These are phyloP conservation scores for Ecliptopera silaceata DNA, from an alignment of 2,888 invertebrate genomes.

Conservation along the genomic window DNA sequence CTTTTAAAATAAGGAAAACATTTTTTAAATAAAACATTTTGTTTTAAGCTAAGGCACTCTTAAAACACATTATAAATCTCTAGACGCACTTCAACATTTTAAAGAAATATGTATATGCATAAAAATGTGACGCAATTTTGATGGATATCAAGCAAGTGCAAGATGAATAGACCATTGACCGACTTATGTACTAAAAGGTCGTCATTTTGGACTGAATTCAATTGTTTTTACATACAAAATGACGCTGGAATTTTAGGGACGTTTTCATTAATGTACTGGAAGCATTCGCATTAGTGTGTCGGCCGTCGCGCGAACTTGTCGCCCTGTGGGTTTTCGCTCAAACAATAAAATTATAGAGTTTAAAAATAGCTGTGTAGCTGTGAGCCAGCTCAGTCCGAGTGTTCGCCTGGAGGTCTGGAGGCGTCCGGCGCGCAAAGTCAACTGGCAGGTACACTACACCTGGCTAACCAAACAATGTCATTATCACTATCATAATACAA, in stretches of 20 bases:
- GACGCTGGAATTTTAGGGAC: slow-evolving; percentile 47
- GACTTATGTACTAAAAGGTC: slow-evolving; percentile 37
- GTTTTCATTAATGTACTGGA: slow-evolving; percentile 45
- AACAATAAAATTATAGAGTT: slow-evolving; percentile 82
- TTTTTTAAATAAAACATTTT: background rate
- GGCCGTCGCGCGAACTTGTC: slow-evolving; percentile 75
- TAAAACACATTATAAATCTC: background rate
- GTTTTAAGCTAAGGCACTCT: background rate
- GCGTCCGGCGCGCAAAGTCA: slow-evolving; percentile 72
- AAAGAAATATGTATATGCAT: background rate
- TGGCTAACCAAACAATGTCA: slow-evolving; percentile 77
- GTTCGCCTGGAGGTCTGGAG: slow-evolving; percentile 68
- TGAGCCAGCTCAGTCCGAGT: slow-evolving; percentile 55
- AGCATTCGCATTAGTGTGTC: slow-evolving; percentile 69
- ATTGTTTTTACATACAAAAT: slow-evolving; percentile 42
- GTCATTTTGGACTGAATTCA: slow-evolving; percentile 46
- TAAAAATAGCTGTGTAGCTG: slow-evolving; percentile 71
- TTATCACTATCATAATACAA: slow-evolving; percentile 75
- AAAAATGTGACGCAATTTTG: slow-evolving; percentile 5
- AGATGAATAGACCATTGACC: slow-evolving; percentile 30
- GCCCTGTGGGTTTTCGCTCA: slow-evolving; percentile 72
- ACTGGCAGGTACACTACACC: slow-evolving; percentile 71
- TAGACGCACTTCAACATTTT: background rate
- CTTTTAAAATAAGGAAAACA: background rate
- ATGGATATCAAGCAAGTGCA: slow-evolving; percentile 16